Evolutionary conservation across 1,140 invertebrate genomes (phyloP).

Genomic region (Lasioglossum baleicum): DNA sequence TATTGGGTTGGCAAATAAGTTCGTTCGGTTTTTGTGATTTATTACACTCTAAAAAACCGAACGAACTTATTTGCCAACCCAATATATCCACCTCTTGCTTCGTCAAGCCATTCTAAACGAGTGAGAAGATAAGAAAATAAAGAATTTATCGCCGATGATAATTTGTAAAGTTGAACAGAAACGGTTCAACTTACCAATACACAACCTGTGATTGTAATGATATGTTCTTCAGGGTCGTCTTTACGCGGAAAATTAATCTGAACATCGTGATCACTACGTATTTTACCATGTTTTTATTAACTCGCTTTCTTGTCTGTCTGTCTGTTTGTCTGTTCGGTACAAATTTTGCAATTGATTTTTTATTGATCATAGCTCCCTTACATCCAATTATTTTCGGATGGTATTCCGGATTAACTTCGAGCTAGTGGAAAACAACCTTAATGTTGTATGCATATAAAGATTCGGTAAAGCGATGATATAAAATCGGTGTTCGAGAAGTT

Average conservation of each 20-base stretch:
- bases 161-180: background rate
- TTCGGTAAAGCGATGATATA: no score
- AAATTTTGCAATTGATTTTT: no score
- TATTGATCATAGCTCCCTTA: conserved; percentile 90
- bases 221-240: conserved; percentile 87
- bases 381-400: conserved; percentile 96
- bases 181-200: conserved; percentile 84
- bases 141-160: conserved; percentile 1
- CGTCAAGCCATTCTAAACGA: conserved; percentile 86
- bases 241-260: conserved; percentile 95
- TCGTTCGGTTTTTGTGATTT: no score
- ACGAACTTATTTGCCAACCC: no score
- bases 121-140: background rate
- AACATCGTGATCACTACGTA: conserved; percentile 91
- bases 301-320: no score
- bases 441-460: no score
- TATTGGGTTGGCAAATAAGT: no score
- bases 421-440: conserved; percentile 78
- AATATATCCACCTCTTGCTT: conserved; percentile 91
- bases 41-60: no score
- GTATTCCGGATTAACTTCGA: conserved; percentile 93
- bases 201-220: conserved; percentile 95
- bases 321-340: no score
- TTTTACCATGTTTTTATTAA: no score
- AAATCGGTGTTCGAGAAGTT: no score